A percentile compares a stretch with the other conserved stretches of the same genome.
phyloP scores from a whole-genome alignment of 2,888 invertebrate genomes.

The Acleris literana region DNA sequence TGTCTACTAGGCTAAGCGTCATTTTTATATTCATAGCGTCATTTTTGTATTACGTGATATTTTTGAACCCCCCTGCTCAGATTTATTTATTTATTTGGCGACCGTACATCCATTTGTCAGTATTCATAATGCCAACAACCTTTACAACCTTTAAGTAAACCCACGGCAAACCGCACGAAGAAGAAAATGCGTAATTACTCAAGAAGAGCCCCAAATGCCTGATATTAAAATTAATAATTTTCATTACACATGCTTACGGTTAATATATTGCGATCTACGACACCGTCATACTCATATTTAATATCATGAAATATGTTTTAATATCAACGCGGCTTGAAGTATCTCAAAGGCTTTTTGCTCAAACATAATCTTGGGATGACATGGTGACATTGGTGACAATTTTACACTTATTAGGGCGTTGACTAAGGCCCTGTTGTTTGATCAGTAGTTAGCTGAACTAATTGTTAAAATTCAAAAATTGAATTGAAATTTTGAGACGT shows the following conservation, averaged over 20 bases:
- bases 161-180: not conserved
- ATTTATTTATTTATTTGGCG: no score
- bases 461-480: no score
- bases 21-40: no score
- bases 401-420: not conserved
- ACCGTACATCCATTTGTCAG: no score
- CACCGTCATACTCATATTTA: not conserved
- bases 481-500: no score
- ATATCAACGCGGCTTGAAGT: not conserved
- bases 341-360: not conserved
- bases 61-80: no score
- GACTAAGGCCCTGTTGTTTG: not conserved
- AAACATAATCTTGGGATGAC: not conserved
- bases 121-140: no score
- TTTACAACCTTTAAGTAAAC: not conserved
- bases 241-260: conserved; percentile 4
- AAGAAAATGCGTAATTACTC: not conserved
- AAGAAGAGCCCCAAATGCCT: not conserved
- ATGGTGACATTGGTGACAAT: not conserved
- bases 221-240: conserved; percentile 13
- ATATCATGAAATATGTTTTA: conserved; percentile 1
- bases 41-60: no score
- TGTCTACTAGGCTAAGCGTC: no score
- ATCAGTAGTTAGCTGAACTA: no score
- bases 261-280: conserved; percentile 5